phyloP scores from a whole-genome alignment of 2,888 invertebrate genomes.

The Carterocephalus palaemon region DNA sequence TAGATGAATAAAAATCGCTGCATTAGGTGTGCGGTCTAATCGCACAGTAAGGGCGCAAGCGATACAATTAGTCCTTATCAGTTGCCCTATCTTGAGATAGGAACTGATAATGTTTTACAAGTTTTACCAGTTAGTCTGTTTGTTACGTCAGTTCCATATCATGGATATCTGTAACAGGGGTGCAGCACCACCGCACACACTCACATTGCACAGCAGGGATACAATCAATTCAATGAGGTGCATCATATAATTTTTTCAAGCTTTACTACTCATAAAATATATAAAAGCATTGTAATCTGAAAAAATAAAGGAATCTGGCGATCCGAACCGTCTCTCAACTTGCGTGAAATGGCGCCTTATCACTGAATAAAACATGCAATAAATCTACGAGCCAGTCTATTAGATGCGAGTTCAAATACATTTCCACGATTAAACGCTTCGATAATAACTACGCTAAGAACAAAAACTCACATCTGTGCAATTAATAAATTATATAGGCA shows the following conservation, averaged over 20 bases:
- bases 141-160: no score
- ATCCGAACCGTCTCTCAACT: slow-evolving; percentile 37
- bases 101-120: no score
- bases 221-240: no score
- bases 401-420: slow-evolving; percentile 29
- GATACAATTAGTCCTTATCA: no score
- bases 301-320: slow-evolving; percentile 4
- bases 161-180: no score
- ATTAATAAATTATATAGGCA: not conserved
- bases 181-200: no score
- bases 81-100: no score
- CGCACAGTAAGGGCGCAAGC: not conserved
- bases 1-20: slow-evolving; percentile 35
- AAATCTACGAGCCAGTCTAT: slow-evolving; percentile 55
- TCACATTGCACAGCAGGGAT: no score
- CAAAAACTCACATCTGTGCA: no score
- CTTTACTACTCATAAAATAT: no score
- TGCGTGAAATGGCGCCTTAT: slow-evolving; percentile 37
- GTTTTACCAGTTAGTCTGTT: no score
- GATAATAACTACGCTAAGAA: not conserved
- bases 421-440: not conserved
- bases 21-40: slow-evolving; percentile 2
- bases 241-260: no score
- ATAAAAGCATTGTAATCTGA: slow-evolving; percentile 3
- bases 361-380: slow-evolving; percentile 75